These are phyloP conservation scores for Turdus rufiventris DNA, from an alignment of 2,113 vertebrate species.

Conservation along the genomic window DNA sequence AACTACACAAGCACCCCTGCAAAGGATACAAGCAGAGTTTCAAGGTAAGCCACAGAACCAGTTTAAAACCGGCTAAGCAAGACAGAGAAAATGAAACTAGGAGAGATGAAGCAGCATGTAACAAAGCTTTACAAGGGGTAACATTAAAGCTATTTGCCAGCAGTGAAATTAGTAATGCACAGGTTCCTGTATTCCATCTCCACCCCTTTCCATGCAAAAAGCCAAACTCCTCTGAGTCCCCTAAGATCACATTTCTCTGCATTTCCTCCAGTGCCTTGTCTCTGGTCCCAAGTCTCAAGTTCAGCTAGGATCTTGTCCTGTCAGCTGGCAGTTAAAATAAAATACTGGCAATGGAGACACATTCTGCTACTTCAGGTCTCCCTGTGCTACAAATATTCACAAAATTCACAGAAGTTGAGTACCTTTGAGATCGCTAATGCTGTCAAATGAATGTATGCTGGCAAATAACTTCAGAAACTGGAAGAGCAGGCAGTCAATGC, in stretches of 20 bases:
- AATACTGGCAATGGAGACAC: neutral
- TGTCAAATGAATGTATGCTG: neutral
- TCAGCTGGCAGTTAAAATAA: neutral
- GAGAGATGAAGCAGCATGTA: neutral
- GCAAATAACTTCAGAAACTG: neutral
- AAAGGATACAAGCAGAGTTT: neutral
- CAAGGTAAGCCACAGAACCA: constrained; percentile 53
- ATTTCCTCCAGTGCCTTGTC: neutral
- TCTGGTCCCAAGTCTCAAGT: neutral
- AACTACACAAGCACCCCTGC: neutral
- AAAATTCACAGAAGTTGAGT: neutral
- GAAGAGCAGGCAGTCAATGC: neutral
- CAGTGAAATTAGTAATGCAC: neutral
- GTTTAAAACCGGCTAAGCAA: constrained; percentile 44
- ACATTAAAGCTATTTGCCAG: neutral
- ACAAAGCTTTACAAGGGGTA: neutral
- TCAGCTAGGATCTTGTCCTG: neutral
- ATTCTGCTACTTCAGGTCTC: neutral
- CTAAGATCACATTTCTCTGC: neutral
- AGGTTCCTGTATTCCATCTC: neutral
- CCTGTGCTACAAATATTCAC: neutral
- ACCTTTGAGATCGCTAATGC: neutral
- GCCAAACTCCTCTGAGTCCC: neutral
- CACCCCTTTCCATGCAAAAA: neutral
- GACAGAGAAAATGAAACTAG: constrained; percentile 4